These are phyloP conservation scores for Meloidogyne hapla DNA, from an alignment of 1,140 invertebrate species.

Conservation along the genomic window DNA sequence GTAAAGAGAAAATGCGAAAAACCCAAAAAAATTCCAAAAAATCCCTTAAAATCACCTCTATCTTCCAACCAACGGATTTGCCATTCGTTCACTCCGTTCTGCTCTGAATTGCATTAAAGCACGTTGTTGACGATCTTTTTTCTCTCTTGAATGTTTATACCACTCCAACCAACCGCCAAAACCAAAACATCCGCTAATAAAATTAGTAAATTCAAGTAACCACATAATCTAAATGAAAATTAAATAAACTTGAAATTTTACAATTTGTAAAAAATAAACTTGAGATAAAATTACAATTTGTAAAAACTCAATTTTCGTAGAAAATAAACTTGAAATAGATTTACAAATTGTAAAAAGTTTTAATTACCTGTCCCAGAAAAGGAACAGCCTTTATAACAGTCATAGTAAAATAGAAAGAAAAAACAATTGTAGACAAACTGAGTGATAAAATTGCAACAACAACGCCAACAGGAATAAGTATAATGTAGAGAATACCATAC, in stretches of 20 bases:
- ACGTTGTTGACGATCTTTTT: neutral
- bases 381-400: neutral
- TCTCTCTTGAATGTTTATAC: conserved; percentile 12
- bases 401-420: neutral
- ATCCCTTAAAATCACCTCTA: neutral
- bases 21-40: no score
- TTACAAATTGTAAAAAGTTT: neutral
- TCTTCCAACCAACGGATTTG: neutral
- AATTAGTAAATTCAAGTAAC: conserved; percentile 9
- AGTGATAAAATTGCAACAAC: neutral
- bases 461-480: neutral
- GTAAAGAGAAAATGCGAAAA: neutral
- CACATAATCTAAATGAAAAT: neutral
- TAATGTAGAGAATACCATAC: neutral
- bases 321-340: no score
- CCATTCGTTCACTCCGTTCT: neutral
- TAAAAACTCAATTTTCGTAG: neutral
- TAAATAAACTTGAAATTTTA: no score
- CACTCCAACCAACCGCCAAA: conserved; percentile 14
- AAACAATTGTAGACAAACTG: neutral
- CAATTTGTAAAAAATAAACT: no score
- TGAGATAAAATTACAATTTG: neutral
- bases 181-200: conserved; percentile 5
- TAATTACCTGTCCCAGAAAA: conserved; percentile 1
- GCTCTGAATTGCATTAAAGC: neutral